Conservation (phyloP, 2,888 invertebrate species). For the Stenodema calcarata region DNA sequence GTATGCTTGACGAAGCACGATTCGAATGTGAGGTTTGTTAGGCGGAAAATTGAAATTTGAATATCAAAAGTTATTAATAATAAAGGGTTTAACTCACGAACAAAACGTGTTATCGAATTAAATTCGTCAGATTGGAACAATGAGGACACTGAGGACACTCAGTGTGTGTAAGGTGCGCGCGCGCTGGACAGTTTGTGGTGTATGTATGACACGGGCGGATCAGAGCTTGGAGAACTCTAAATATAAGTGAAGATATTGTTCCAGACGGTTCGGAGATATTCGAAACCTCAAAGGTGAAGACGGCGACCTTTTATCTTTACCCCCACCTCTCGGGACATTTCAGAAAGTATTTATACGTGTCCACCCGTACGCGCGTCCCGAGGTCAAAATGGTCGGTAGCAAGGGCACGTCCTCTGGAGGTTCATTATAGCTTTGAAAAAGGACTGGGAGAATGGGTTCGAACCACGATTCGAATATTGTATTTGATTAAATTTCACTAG, state of each 20-base stretch:
- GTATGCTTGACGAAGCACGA: too few species aligned
- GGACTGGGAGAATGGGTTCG: too few species aligned
- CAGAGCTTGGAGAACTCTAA: not conserved
- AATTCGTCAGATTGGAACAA: not conserved
- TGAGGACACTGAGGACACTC: not conserved
- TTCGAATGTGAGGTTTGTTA: too few species aligned
- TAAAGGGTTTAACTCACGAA: too few species aligned
- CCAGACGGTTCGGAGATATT: not conserved
- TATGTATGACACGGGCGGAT: not conserved
- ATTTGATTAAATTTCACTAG: too few species aligned
- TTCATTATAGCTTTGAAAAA: not conserved
- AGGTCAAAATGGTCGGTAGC: not conserved
- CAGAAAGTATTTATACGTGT: not conserved
- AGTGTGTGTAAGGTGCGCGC: not conserved
- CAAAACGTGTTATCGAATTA: too few species aligned
- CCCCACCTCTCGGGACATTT: not conserved
- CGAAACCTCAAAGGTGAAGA: not conserved
- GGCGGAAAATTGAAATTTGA: too few species aligned
- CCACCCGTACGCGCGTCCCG: not conserved
- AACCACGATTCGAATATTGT: too few species aligned
- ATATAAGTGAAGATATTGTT: constrained; percentile 9
- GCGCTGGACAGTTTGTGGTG: not conserved
- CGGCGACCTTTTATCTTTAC: not conserved
- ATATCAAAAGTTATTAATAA: too few species aligned
- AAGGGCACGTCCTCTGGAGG: not conserved